Base-by-base conservation (phyloP, 2,888 invertebrate genomes). In the Dolichomitus sp. region DNA sequence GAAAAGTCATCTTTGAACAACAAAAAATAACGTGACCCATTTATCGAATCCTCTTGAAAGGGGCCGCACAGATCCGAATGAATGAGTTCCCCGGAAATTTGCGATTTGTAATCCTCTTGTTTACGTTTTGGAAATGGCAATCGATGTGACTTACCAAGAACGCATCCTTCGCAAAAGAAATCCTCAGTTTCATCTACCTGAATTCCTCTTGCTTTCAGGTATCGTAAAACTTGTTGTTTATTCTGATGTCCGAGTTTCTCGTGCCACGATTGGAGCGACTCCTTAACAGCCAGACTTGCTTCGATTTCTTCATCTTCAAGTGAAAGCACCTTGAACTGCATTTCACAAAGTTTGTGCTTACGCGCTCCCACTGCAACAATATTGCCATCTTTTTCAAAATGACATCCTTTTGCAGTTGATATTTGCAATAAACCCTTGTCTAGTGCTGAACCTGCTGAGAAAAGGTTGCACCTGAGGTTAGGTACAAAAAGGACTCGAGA, bases 211-310 rank as follows among this genome's bases (percentile, higher is more conserved):
- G 9, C 12, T 42, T 42, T 42, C 12, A 42, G 42, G 42, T 12
- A 42, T 12, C 54, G 48, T 59, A n/a, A 77, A 6, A 84, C 84
- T 17, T 76, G 50, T 5, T 2, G 72, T 5, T 9, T 59, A 52
- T 84, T 85, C 19, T 85, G 81, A 59, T 85, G 81, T 37, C n/a
- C 83, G 1, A 87, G 69, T 14, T 37, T 74, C 42, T 85, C 77
- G 57, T 86, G 86, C 85, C 81, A 85, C 0, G 48, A 52, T 17
- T 42, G 19, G n/a, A 84, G 61, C 30, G 11, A 59, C 12, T 69
- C 42, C 7, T 72, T 63, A 42, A 23, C 45, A 14, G 63, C 66
- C 1, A 85, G 50, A 17, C 40, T 80, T 9, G 73, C 52, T 52
- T 68, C 75, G 9, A 72, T 70, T 48, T 19, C 23, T 1, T 4